Percentiles rank a stretch among this genome's conserved stretches.
phyloP scores from a whole-genome alignment of 2,113 vertebrate species.

The Lutjanus erythropterus region DNA sequence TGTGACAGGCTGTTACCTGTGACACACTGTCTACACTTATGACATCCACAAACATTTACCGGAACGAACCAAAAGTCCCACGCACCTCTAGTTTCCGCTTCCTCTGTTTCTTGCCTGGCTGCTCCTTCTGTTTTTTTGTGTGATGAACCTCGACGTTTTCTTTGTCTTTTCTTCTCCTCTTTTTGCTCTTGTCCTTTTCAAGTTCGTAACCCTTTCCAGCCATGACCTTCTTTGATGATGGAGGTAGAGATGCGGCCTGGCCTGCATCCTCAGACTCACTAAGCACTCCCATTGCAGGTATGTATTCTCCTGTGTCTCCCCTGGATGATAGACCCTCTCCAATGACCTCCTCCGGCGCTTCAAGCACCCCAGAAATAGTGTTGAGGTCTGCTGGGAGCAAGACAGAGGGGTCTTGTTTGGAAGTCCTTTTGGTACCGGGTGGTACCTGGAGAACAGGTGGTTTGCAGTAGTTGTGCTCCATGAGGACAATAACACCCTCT shows the following conservation, averaged over 20 bases:
- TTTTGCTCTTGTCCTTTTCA: slow-evolving; percentile 79
- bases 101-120: slow-evolving; percentile 77
- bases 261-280: slow-evolving; percentile 65
- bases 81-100: slow-evolving; percentile 83
- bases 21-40: neutral
- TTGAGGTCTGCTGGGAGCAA: slow-evolving; percentile 83
- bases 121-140: slow-evolving; percentile 78
- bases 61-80: slow-evolving; percentile 24
- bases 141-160: slow-evolving; percentile 78
- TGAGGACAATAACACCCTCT: slow-evolving; percentile 81
- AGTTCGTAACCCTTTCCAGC: slow-evolving; percentile 61
- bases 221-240: slow-evolving; percentile 72
- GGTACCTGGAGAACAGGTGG: slow-evolving; percentile 69
- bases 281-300: slow-evolving; percentile 59
- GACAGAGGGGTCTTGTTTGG: slow-evolving; percentile 78
- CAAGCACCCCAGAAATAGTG: slow-evolving; percentile 82
- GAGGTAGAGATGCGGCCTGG: slow-evolving; percentile 39
- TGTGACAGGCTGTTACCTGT: neutral
- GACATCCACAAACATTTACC: neutral
- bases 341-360: slow-evolving; percentile 87
- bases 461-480: slow-evolving; percentile 93
- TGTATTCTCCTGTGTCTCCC: slow-evolving; percentile 71
- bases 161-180: slow-evolving; percentile 83
- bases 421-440: slow-evolving; percentile 63
- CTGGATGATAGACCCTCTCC: slow-evolving; percentile 73